Base-by-base conservation (phyloP, 2,113 vertebrate species). In the Actinemys pallida region DNA sequence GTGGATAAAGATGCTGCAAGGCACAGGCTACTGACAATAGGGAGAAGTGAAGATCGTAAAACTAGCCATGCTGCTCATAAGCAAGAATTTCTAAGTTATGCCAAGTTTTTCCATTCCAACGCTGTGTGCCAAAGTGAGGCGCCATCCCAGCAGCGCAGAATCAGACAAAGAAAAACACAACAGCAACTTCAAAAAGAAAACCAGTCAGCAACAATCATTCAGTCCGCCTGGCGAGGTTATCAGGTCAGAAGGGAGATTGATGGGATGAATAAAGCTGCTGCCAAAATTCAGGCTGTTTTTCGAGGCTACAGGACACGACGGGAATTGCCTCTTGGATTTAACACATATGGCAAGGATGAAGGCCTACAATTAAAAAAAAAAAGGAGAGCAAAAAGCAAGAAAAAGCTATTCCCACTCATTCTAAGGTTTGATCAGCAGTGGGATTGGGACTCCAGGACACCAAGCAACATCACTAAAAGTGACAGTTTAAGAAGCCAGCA, bases 371-470 rank as follows among this genome's bases (percentile, higher is more conserved):
- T 87, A 29, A 24, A 54, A 49, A 0, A 0, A 39, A 91, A 91
- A 45, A 52, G n/a, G 22, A 83, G 88, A 79, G 57, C 29, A 57
- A 56, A 90, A 86, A 45, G 81, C 25, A 39, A 17, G n/a, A 22
- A 20, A 20, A 11, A 1, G 5, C 8, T 2, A 0, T 69, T 72
- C 4, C 54, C 27, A 39, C 19, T 19, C 42, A 42, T 42, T 13
- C 17, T 7, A 24, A 69, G 69, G 45, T 0, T 0, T n/a, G 6
- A 3, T 0, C 0, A 16, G 24, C 53, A 8, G 14, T 25, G 45
- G 35, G 22, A 19, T 22, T 27, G 92, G 8, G 19, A 16, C 14
- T 88, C 56, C 25, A 50, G 42, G 45, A 10, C 17, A 83, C 16
- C 76, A 5, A 7, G 8, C 54, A 5, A 49, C 35, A 50, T 29